Evolutionary conservation across 2,113 vertebrate species (phyloP).

Genomic region (Grantiella picta): DNA sequence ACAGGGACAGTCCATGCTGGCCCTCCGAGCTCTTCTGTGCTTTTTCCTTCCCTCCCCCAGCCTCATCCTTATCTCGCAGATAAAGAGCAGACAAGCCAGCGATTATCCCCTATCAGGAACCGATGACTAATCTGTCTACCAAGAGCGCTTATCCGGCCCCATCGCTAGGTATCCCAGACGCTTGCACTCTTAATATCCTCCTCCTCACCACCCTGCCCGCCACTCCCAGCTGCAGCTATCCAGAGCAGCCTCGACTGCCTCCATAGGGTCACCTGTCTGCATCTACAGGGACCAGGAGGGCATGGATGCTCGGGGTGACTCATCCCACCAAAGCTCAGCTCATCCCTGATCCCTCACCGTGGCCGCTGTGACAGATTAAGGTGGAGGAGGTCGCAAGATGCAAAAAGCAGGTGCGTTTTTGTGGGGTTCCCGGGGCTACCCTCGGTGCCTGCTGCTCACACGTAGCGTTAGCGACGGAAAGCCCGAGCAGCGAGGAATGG

Average conservation of each 20-base stretch:
- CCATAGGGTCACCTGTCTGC: not conserved
- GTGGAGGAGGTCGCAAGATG: not conserved
- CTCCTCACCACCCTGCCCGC: not conserved
- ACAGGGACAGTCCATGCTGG: not conserved
- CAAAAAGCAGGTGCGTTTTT: not conserved
- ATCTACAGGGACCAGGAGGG: not conserved
- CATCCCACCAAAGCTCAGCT: not conserved
- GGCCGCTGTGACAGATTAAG: not conserved
- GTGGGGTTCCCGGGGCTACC: not conserved
- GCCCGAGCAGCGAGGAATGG: not conserved
- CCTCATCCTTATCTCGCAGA: not conserved
- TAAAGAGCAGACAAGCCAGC: conserved; percentile 46
- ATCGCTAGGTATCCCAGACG: not conserved
- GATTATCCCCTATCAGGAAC: conserved; percentile 60
- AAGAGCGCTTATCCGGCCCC: not conserved
- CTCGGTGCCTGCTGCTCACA: not conserved
- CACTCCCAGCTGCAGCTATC: not conserved
- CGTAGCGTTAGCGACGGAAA: not conserved
- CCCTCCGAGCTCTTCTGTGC: not conserved
- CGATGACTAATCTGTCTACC: conserved; percentile 53
- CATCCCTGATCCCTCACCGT: not conserved
- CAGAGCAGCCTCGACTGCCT: not conserved
- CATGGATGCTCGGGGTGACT: not conserved
- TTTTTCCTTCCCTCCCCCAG: conserved; percentile 12
- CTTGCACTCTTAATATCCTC: not conserved